Base-by-base conservation (phyloP, 1,140 invertebrate species). In the Papilio polytes region DNA sequence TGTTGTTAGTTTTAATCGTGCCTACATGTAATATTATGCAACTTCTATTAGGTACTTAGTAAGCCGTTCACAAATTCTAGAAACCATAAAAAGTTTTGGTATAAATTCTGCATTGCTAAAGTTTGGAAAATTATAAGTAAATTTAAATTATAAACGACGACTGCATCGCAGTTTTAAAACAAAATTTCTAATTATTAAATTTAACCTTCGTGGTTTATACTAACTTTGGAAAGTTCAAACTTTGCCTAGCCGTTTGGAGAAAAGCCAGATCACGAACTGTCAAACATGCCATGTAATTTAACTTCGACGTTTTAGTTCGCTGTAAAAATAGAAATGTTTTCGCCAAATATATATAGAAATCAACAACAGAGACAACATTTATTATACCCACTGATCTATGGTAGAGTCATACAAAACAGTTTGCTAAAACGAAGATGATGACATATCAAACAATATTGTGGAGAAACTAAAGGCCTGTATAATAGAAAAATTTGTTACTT, bases 201-300 rank as follows among this genome's bases (percentile, higher is more conserved):
- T 15, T 31, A 66, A 31, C 63, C 63, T 66, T 66, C 10, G 63
- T 66, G 22, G 63, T 31, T 26, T 31, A 31, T 31, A 26, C 12
- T 15, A 66, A 66, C 63, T 36, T 66, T 66, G 63, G 20, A 63
- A 63, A 63, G 20, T 63, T 66, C 13, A 66, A 66, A 66, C 63
- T 66, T 31, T 1, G 22, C 13, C 63, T 66, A 66, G 63, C 13
- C 26, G 20, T 63, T 63, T 63, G 59, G 22, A 63, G 8, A 22
- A 66, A 66, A 66, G 63, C 22, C 63, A 66, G 63, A 31, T 26
- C 59, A 63, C 22, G 63, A 66, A 7, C 20, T 63, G 59, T 26
- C 59, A 26, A 63, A 63, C 22, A 63, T 26, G 59, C 22, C 22
- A 22, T 63, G 8, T 63, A 63, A 63, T 26, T 63, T 56, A 20